Conservation (phyloP, 2,113 vertebrate species). For the Amblyornis subalaris region DNA sequence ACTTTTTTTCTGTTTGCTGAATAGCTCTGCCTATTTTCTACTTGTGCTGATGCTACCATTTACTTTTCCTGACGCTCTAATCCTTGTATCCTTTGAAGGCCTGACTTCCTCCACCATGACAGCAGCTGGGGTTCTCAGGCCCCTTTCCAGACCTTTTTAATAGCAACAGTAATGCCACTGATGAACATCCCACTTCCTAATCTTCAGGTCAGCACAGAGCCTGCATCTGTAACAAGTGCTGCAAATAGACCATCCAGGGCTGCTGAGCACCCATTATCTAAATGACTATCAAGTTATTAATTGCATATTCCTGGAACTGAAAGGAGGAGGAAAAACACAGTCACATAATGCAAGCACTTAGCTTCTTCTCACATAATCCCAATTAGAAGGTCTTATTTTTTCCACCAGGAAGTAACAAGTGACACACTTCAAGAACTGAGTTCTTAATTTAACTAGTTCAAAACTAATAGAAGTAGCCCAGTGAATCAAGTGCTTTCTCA, state of each 20-base stretch:
- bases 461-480: background rate
- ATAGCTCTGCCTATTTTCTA: conserved; percentile 75
- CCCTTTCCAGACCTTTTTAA: conserved; percentile 72
- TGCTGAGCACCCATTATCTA: conserved; percentile 50
- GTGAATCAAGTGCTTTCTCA: conserved; percentile 41
- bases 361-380: conserved; percentile 5
- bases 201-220: conserved; percentile 66
- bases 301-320: conserved; percentile 32
- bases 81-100: conserved; percentile 74
- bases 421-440: background rate
- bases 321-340: background rate
- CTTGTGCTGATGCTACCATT: conserved; percentile 76
- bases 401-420: conserved; percentile 18
- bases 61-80: conserved; percentile 72
- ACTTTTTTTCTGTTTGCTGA: conserved; percentile 73
- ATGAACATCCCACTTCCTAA: conserved; percentile 70
- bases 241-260: conserved; percentile 44
- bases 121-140: conserved; percentile 72
- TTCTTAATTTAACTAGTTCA: conserved; percentile 33
- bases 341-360: background rate
- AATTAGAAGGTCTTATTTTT: conserved; percentile 33
- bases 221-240: conserved; percentile 57
- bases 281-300: conserved; percentile 45
- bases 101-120: conserved; percentile 65
- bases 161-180: conserved; percentile 69